Percentiles rank a stretch among this genome's conserved stretches.
Conservation (phyloP, 1,140 invertebrate genomes). For the Zaprionus taronus region DNA sequence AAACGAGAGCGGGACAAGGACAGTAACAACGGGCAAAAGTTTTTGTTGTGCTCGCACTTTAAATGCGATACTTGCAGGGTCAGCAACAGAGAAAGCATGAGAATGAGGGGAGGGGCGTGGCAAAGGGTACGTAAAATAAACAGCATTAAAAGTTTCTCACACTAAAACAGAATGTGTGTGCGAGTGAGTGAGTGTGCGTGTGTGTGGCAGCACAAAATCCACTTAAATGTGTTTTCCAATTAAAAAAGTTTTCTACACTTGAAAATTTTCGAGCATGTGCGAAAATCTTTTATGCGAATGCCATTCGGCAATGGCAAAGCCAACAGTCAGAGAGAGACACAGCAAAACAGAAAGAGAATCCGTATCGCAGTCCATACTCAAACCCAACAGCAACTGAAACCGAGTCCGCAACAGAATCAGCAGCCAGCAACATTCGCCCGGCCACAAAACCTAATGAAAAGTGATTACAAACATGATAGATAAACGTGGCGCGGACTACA, state of each 20-base stretch:
- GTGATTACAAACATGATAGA: constrained; percentile 83
- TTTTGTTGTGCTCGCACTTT: constrained; percentile 51
- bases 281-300: constrained; percentile 83
- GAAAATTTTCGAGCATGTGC: constrained; percentile 79
- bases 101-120: background rate
- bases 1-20: background rate
- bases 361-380: background rate
- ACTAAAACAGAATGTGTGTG: constrained; percentile 1
- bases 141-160: constrained; percentile 76
- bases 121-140: constrained; percentile 55
- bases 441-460: constrained; percentile 80
- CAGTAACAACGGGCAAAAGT: constrained; percentile 33
- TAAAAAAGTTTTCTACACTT: constrained; percentile 82
- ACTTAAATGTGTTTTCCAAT: constrained; percentile 83
- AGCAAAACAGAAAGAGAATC: constrained; percentile 3
- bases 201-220: constrained; percentile 58
- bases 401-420: constrained; percentile 16
- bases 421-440: constrained; percentile 17
- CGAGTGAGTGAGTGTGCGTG: constrained; percentile 8
- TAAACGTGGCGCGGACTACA: constrained; percentile 67
- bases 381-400: constrained; percentile 6
- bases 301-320: constrained; percentile 59
- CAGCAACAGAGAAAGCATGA: background rate
- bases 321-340: constrained; percentile 50
- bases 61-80: constrained; percentile 58